Evolutionary conservation across 2,888 invertebrate species (phyloP).

Genomic region (Blastobasis adustella): DNA sequence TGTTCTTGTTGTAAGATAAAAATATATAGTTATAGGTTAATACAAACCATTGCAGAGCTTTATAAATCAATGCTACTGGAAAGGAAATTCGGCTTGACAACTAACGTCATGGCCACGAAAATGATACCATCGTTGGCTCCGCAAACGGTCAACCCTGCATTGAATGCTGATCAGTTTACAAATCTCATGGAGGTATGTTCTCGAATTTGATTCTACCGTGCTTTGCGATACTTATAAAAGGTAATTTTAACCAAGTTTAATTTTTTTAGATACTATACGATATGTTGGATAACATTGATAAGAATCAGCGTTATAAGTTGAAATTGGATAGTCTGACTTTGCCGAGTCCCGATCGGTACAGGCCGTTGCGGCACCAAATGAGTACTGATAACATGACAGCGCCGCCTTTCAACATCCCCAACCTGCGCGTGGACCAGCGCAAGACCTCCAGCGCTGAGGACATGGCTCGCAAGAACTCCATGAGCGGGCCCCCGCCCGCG

Average conservation of each 20-base stretch:
- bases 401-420: conserved; percentile 91
- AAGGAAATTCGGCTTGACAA: conserved; percentile 91
- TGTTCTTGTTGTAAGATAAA: neutral
- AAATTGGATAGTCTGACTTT: conserved; percentile 87
- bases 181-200: conserved; percentile 47
- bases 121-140: conserved; percentile 95
- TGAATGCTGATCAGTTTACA: conserved; percentile 54
- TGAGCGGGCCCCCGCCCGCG: conserved; percentile 62
- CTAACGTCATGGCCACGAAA: conserved; percentile 93
- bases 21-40: neutral
- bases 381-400: conserved; percentile 91
- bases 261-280: conserved; percentile 84
- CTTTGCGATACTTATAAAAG: too few species aligned
- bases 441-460: conserved; percentile 94
- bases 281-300: conserved; percentile 92
- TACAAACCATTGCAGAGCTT: conserved; percentile 79
- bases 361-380: conserved; percentile 85
- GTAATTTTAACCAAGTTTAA: too few species aligned
- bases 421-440: conserved; percentile 87
- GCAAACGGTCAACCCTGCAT: conserved; percentile 88
- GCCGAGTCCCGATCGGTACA: conserved; percentile 84
- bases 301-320: conserved; percentile 91
- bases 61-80: conserved; percentile 93
- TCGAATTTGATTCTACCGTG: too few species aligned
- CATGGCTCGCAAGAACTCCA: conserved; percentile 91